Conservation (phyloP, 2,797 vertebrate species). For the Uromys caudimaculatus region DNA sequence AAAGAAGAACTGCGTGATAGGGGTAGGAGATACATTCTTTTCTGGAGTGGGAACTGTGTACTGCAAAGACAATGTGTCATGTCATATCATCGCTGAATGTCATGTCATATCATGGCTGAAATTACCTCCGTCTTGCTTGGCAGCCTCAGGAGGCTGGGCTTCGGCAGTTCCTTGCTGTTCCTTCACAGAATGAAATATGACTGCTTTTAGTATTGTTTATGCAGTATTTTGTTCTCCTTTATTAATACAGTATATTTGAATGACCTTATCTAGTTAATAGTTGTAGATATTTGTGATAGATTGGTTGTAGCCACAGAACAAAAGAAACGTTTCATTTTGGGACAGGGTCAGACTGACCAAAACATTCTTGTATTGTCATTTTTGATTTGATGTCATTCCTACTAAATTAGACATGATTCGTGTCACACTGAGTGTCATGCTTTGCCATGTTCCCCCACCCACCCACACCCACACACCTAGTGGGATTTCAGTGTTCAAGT, state of each 20-base stretch:
- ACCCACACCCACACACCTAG: neutral
- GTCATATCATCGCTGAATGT: slow-evolving; percentile 61
- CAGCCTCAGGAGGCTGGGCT: slow-evolving; percentile 38
- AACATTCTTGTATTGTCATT: slow-evolving; percentile 38
- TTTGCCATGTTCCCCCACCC: neutral
- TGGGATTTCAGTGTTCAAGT: slow-evolving; percentile 38
- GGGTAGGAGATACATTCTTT: slow-evolving; percentile 57
- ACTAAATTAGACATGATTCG: slow-evolving; percentile 59
- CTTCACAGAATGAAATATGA: slow-evolving; percentile 69
- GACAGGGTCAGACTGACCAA: slow-evolving; percentile 61
- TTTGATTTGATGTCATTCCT: slow-evolving; percentile 54
- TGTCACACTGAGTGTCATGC: slow-evolving; percentile 47
- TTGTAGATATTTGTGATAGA: slow-evolving; percentile 49
- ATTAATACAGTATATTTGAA: slow-evolving; percentile 60
- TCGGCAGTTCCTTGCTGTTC: slow-evolving; percentile 56
- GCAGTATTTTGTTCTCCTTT: slow-evolving; percentile 52
- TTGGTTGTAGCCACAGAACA: slow-evolving; percentile 63
- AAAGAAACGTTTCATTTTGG: slow-evolving; percentile 65
- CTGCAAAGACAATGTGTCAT: slow-evolving; percentile 67
- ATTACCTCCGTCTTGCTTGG: slow-evolving; percentile 67
- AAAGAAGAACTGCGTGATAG: slow-evolving; percentile 62
- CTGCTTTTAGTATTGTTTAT: slow-evolving; percentile 64
- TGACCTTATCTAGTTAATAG: slow-evolving; percentile 59
- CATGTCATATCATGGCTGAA: slow-evolving; percentile 61
- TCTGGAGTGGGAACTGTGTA: slow-evolving; percentile 59